Base-by-base conservation (phyloP, 2,888 invertebrate genomes). In the Brassicogethes aeneus region DNA sequence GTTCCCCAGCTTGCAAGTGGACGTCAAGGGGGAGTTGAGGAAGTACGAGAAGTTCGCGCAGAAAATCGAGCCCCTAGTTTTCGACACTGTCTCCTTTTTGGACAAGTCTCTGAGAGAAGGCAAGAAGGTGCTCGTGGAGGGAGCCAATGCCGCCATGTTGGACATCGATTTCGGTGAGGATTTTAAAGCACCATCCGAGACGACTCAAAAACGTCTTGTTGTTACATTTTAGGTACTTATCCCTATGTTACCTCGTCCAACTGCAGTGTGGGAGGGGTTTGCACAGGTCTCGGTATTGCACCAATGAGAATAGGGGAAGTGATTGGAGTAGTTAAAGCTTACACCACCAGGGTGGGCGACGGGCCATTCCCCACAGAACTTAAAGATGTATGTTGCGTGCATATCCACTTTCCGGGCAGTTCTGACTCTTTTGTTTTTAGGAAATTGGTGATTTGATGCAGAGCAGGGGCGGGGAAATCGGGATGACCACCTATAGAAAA, bases 181-280 rank as follows among this genome's bases (percentile, higher is more conserved):
- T n/a, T n/a, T n/a, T n/a, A n/a, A n/a, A n/a, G n/a, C n/a, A n/a
- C n/a, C n/a, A n/a, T n/a, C n/a, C n/a, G n/a, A n/a, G n/a, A n/a
- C n/a, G n/a, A n/a, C n/a, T n/a, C n/a, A n/a, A n/a, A n/a, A n/a
- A n/a, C n/a, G n/a, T n/a, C n/a, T n/a, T n/a, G n/a, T n/a, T n/a
- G n/a, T 23, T 10, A 7, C 5, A 17, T 60, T 63, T 56, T 68
- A 82, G 85, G 90, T 40, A 97, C 96, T 2, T 96, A 97, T 70
- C 96, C 96, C 0, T 99, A 93, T 71, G 99, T 99, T 57, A 99
- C 99, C 39, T 97, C 96, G 50, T 96, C 95, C 10, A 99, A 99
- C 75, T 97, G 99, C 73, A 95, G 95, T 64, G 90, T 96, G 58
- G 99, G 99, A 37, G 99, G 97, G 30, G 97, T 96, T 3, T 90